Conservation (phyloP, 2,797 vertebrate species). For the Aeoliscus strigatus region DNA sequence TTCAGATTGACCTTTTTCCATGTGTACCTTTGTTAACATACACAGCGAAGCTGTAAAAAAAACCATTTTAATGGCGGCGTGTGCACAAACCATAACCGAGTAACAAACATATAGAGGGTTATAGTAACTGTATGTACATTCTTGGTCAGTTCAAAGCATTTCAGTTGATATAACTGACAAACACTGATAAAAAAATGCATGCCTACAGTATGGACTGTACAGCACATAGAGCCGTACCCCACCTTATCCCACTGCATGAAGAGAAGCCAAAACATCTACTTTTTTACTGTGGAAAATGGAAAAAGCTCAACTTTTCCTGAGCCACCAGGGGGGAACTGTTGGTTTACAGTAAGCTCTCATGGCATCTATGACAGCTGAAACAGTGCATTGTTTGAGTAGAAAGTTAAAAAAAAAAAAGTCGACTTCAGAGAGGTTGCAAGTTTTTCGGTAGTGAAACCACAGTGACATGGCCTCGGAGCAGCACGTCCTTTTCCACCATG, state of each 20-base stretch:
- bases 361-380: no score
- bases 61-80: slow-evolving; percentile 21
- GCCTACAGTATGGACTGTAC: no score
- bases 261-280: no score
- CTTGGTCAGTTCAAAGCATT: slow-evolving; percentile 33
- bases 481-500: slow-evolving; percentile 19
- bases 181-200: slow-evolving; percentile 55
- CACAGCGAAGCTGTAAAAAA: slow-evolving; percentile 16
- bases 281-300: no score
- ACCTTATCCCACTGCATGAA: no score
- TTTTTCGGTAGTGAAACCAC: slow-evolving; percentile 16
- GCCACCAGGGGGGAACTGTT: no score
- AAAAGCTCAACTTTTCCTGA: no score
- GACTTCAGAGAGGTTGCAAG: slow-evolving; percentile 1
- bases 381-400: no score
- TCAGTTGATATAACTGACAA: slow-evolving; percentile 19
- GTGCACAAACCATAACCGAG: slow-evolving; percentile 28
- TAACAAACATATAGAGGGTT: slow-evolving; percentile 24
- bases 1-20: slow-evolving; percentile 4
- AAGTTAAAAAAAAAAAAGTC: no score
- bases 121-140: slow-evolving; percentile 42
- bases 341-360: no score
- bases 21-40: slow-evolving; percentile 6
- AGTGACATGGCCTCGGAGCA: slow-evolving; percentile 17
- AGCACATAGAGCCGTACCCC: no score